Base-by-base conservation (phyloP, 2,113 vertebrate species). In the Oryzias curvinotus region DNA sequence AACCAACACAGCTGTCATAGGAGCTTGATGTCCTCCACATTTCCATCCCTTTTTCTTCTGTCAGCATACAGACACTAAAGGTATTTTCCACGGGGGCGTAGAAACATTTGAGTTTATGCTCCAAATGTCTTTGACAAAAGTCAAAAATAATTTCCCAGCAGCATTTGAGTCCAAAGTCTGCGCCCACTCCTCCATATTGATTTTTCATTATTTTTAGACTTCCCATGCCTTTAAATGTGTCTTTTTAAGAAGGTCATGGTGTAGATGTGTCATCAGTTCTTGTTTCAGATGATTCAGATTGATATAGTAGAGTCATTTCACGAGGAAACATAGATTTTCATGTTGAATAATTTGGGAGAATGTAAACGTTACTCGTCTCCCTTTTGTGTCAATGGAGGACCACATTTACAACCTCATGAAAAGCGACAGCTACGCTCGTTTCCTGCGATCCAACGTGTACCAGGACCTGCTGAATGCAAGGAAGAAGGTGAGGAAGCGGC, bases 341-440 rank as follows among this genome's bases (percentile, higher is more conserved):
- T 49, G n/a, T 57, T 59, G 10, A 10, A 36, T 10, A 36, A 5
- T 3, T 57, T 6, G 2, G 7, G 25, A 42, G 14, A 42, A 50
- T 4, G 54, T 0, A 7, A 14, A 41, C 46, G 42, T 68, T 36
- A 43, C 5, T 30, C 16, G 13, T 50, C 28, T 17, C 23, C 21
- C 43, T 41, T 5, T 46, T 46, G 15, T 56, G 19, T 14, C 28
- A n/a, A n/a, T 60, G 50, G 81, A 98, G 97, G 96, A 96, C 86
- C 97, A 98, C 84, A 98, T 98, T 92, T 98, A 98, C 92, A 97
- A 98, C 80, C 85, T 98, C 94, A 98, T 98, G 96, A 98, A 98
- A 92, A 98, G 97, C 62, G 97, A 98, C 90, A 98, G 96, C 80
- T 98, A 98, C 44, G 88, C 96, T 50, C 96, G 96, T 76, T 98